Conservation (phyloP, 2,888 invertebrate species). For the Smittia sp. region DNA sequence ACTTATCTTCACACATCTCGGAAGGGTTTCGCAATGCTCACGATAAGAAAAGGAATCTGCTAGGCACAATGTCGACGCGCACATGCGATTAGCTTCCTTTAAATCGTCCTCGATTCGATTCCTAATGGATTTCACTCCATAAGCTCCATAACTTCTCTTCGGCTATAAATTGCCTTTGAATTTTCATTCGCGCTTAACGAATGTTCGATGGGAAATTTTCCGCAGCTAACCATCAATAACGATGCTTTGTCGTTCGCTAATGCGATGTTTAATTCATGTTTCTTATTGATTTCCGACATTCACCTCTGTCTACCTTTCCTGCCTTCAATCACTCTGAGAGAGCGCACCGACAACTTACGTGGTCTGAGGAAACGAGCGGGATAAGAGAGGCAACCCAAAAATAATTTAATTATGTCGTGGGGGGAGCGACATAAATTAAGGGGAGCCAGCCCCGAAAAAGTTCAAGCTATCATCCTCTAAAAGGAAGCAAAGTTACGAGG, state of each 20-base stretch:
- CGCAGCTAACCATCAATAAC: neutral
- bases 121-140: no score
- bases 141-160: no score
- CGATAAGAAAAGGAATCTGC: no score
- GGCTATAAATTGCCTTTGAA: slow-evolving; percentile 23
- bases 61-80: no score
- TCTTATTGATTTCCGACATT: slow-evolving; percentile 22
- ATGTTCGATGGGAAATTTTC: neutral
- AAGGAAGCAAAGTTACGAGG: neutral
- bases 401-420: slow-evolving; percentile 37
- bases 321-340: neutral
- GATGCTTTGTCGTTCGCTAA: neutral
- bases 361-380: neutral
- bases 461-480: neutral
- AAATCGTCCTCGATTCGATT: no score
- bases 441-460: neutral
- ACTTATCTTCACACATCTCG: neutral
- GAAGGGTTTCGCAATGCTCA: no score
- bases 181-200: neutral
- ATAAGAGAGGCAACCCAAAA: neutral
- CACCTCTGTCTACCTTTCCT: no score
- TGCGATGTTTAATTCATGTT: slow-evolving; percentile 7
- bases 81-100: no score
- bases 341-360: neutral
- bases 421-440: slow-evolving; percentile 39